These are phyloP conservation scores for Leptopilina syphax DNA, from an alignment of 2,888 invertebrate species.

Conservation along the genomic window DNA sequence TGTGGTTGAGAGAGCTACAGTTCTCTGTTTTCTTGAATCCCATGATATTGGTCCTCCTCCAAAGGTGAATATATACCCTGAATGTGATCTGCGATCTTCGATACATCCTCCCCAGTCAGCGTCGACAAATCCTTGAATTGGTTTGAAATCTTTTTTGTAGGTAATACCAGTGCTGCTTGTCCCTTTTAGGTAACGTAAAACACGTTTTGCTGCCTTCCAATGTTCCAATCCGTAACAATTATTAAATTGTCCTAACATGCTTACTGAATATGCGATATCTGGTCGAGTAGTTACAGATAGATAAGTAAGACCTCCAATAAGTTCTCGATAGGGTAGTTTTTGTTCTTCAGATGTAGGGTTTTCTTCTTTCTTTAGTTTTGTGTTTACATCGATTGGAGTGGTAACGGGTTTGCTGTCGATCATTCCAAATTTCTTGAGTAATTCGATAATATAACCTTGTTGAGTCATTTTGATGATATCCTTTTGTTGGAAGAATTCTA, in stretches of 20 bases:
- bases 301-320: background rate
- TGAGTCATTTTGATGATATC: slow-evolving; percentile 46
- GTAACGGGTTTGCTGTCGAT: slow-evolving; percentile 33
- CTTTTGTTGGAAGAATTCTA: slow-evolving; percentile 52
- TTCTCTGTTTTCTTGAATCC: slow-evolving; percentile 56
- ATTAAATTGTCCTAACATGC: background rate
- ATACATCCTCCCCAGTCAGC: slow-evolving; percentile 25
- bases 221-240: background rate
- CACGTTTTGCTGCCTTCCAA: background rate
- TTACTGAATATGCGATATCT: background rate
- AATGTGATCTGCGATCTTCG: background rate
- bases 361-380: background rate
- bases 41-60: slow-evolving; percentile 51
- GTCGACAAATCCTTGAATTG: slow-evolving; percentile 9
- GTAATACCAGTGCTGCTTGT: background rate
- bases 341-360: background rate
- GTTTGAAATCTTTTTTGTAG: background rate
- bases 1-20: no score
- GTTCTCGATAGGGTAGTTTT: background rate
- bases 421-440: slow-evolving; percentile 33
- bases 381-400: no score
- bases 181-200: background rate
- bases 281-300: background rate
- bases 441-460: slow-evolving; percentile 53
- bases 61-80: slow-evolving; percentile 29